Evolutionary conservation across 2,888 invertebrate genomes (phyloP), one percentile per base, ranked within the genome.

Genomic region (Odontocolon sp.): DNA sequence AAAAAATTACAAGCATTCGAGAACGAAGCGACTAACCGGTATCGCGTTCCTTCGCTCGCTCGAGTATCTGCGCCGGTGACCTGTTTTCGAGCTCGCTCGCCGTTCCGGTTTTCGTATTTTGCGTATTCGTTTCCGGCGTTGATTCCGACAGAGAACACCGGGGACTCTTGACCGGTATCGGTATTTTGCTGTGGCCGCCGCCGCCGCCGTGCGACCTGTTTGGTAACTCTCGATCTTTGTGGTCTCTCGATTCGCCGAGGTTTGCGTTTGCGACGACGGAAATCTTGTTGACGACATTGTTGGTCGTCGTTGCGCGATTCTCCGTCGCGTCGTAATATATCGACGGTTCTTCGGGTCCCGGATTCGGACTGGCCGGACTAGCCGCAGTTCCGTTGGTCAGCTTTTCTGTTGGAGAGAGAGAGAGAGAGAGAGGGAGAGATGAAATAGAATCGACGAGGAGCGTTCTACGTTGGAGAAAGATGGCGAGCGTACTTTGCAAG

Each of bases 261-360:
- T 84, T 78, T 47, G 80, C 77, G 59, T 85, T 85, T 59, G 84
- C 82, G 56, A 84, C 68, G 23, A 83, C 83, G 56, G 79, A 81
- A 71, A 79, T 80, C 59, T 84, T 87, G 70, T 86, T 89, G 52
- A 86, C 81, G 72, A 85, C 63, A 64, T 69, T 80, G 68, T 82
- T 85, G 61, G 87, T 89, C 36, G 83, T 84, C 31, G 84, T 83
- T 33, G 82, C 82, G 18, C 92, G 93, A 85, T 94, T 94, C 81
- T 95, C 95, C 0, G 95, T 94, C 2, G 96, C 96, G 91, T 96
- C 96, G 88, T 95, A 96, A 90, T 96, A 96, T 11, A 96, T 92
- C 4, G 96, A 96, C 4, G 94, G 92, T 75, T 96, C 96, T 67
- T 96, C 96, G 78, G 93, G 92, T 82, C 94, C 94, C 26, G 93